Percentiles rank a stretch among this genome's conserved stretches.
These are phyloP conservation scores for Aspidiotus destructor DNA, from an alignment of 2,888 invertebrate genomes.

Conservation along the genomic window DNA sequence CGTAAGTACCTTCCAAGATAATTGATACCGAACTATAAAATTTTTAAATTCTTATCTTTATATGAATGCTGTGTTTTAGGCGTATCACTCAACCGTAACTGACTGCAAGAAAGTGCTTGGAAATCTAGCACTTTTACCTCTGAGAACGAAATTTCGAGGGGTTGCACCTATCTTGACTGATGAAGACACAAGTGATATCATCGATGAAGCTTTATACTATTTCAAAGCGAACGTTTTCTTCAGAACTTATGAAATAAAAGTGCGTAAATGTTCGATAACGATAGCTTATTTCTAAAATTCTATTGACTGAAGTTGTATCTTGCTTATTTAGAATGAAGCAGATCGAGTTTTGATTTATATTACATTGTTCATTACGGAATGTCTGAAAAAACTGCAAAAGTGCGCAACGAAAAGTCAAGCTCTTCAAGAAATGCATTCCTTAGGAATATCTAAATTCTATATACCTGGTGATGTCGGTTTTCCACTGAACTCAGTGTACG, in stretches of 20 bases:
- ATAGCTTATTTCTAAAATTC: not conserved
- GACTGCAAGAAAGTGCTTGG: slow-evolving; percentile 67
- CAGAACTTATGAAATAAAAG: slow-evolving; percentile 96
- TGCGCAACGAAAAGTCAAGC: slow-evolving; percentile 83
- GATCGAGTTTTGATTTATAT: slow-evolving; percentile 95
- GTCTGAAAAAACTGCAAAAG: slow-evolving; percentile 85
- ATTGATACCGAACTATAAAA: too few relatives aligned
- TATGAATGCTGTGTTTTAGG: slow-evolving; percentile 48
- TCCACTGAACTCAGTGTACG: slow-evolving; percentile 90
- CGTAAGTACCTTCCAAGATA: too few relatives aligned
- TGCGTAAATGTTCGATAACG: slow-evolving; percentile 41
- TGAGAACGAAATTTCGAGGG: slow-evolving; percentile 82
- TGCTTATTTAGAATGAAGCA: slow-evolving; percentile 66
- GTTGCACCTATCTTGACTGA: slow-evolving; percentile 65
- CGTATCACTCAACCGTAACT: slow-evolving; percentile 87
- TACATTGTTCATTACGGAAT: slow-evolving; percentile 94
- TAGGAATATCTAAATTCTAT: slow-evolving; percentile 90
- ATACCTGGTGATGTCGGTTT: slow-evolving; percentile 93
- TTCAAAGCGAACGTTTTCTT: slow-evolving; percentile 99
- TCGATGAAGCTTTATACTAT: slow-evolving; percentile 93
- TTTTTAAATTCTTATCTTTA: too few relatives aligned
- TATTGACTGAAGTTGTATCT: not conserved
- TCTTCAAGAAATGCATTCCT: slow-evolving; percentile 83
- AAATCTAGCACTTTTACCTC: slow-evolving; percentile 84
- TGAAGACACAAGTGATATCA: slow-evolving; percentile 73